Conservation (phyloP, 2,888 invertebrate genomes). For the Drosophila meridionalis region DNA sequence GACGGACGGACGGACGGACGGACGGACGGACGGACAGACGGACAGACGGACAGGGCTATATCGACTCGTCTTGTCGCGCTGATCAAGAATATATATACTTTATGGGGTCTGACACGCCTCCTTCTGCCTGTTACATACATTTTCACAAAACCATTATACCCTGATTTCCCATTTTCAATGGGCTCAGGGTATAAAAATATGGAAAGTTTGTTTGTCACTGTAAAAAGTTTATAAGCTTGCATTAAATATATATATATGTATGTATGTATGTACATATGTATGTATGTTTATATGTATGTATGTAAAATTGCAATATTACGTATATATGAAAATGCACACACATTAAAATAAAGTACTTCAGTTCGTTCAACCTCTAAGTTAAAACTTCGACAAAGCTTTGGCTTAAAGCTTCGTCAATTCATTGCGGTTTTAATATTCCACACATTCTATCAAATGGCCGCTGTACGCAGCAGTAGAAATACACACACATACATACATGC, state of each 20-base stretch:
- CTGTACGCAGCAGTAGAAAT: background rate
- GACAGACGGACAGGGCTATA: too few species aligned
- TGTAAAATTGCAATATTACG: too few species aligned
- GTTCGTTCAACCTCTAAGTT: background rate
- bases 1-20: too few species aligned
- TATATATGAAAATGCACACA: background rate
- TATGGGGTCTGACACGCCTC: too few species aligned
- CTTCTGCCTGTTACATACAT: too few species aligned
- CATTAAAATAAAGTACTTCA: background rate
- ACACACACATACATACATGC: background rate
- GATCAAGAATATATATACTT: too few species aligned
- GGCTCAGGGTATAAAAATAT: too few species aligned
- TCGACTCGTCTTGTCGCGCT: too few species aligned
- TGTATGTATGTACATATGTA: background rate
- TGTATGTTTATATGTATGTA: background rate
- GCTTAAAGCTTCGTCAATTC: slow-evolving; percentile 7
- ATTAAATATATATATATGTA: background rate
- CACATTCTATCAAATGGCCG: slow-evolving; percentile 8
- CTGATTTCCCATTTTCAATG: too few species aligned
- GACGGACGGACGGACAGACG: too few species aligned
- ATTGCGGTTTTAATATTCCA: slow-evolving; percentile 49
- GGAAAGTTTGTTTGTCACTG: background rate
- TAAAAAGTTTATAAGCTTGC: background rate
- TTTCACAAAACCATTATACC: too few species aligned
- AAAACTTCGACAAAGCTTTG: background rate